Base-by-base conservation (phyloP, 2,113 vertebrate genomes). In the Todiramphus saurophagus region DNA sequence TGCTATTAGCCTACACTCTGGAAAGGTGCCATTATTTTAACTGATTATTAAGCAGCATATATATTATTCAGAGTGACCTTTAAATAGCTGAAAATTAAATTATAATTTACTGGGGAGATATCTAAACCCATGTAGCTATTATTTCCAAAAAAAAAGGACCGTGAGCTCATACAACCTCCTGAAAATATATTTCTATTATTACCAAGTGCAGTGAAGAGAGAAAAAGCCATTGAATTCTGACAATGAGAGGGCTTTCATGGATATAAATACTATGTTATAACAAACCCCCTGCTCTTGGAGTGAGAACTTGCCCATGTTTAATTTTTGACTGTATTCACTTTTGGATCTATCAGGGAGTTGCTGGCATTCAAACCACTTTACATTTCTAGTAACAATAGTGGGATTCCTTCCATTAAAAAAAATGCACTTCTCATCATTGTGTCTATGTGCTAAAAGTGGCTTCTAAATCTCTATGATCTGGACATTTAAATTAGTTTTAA, bases 1-100 rank as follows among this genome's bases (percentile, higher is more conserved):
- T 28, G 51, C 48, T 86, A 58, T 91, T 76, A 94, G 89, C 89
- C 41, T 56, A 11, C 62, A 48, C 28, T 87, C 59, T 64, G 93
- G 89, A 97, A 96, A 92, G 76, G 43, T 92, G 86, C 83, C 88
- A 92, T 87, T 50, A 79, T 75, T 96, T 95, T 93, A 94, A 80
- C 86, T 84, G 89, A 95, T 93, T 96, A 96, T 97, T 95, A 94
- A 93, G 66, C 67, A 92, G 67, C 48, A 58, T 94, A 95, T 96
- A 89, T 95, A 82, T 59, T 93, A 96, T 92, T 96, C 83, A 90
- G 66, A 79, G 46, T 93, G 90, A 92, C 89, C 81, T 96, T 95
- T 97, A 97, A 95, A 88, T 80, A 94, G 67, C 87, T 86, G 70
- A 90, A 97, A 96, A 97, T 97, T 95, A 97, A 96, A 91, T 96